phyloP scores from a whole-genome alignment of 2,888 invertebrate species.

The Volucella inanis region DNA sequence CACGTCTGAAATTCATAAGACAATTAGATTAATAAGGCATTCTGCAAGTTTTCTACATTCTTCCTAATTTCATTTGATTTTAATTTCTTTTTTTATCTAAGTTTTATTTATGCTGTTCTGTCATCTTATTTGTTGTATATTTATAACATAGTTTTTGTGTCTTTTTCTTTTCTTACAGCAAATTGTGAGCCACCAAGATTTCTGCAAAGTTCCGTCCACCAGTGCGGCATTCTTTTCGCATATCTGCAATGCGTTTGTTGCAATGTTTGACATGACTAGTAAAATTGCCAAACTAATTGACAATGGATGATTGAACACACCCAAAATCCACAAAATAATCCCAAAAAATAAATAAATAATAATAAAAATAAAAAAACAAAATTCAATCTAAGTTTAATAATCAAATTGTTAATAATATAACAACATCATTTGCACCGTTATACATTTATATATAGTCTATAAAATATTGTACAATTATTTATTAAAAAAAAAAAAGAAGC shows the following conservation, averaged over 20 bases:
- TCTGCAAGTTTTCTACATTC: too few relatives aligned
- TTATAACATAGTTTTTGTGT: background rate
- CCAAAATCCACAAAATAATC: constrained; percentile 7
- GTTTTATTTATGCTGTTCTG: too few relatives aligned
- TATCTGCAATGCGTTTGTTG: constrained; percentile 75
- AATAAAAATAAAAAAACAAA: constrained; percentile 1
- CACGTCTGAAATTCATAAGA: too few relatives aligned
- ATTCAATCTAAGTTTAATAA: constrained; percentile 40
- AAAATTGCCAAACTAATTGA: constrained; percentile 78
- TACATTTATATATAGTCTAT: constrained; percentile 14
- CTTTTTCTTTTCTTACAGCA: constrained; percentile 38
- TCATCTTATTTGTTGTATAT: too few relatives aligned
- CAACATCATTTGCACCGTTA: background rate
- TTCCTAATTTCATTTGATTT: too few relatives aligned
- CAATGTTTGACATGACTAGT: constrained; percentile 78
- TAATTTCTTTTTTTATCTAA: too few relatives aligned
- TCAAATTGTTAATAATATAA: constrained; percentile 55
- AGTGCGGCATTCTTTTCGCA: constrained; percentile 41
- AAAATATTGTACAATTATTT: constrained; percentile 47
- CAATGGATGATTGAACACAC: constrained; percentile 77
- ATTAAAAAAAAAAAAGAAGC: constrained; percentile 38
- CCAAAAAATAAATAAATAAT: too few relatives aligned
- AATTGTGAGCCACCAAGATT: background rate
- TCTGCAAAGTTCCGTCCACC: constrained; percentile 4
- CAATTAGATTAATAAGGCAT: too few relatives aligned